phyloP scores from a whole-genome alignment of 2,113 vertebrate species.

The Rissa tridactyla region DNA sequence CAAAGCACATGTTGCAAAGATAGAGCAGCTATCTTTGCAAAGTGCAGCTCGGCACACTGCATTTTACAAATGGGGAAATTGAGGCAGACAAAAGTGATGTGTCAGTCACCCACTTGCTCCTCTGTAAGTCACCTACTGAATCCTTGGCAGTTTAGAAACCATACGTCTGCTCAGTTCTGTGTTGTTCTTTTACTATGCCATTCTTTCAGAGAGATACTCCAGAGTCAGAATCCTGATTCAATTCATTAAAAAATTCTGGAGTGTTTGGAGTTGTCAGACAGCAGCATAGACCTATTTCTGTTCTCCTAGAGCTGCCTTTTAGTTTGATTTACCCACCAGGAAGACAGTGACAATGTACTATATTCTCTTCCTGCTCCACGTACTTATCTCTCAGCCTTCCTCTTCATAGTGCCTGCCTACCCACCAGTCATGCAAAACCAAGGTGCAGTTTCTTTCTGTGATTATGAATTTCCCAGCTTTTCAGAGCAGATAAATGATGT shows the following conservation, averaged over 20 bases:
- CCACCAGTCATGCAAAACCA: neutral
- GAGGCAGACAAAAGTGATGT: slow-evolving; percentile 7
- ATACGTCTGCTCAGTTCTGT: neutral
- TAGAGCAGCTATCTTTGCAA: neutral
- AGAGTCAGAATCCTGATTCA: neutral
- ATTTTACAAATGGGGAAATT: neutral
- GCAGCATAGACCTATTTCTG: neutral
- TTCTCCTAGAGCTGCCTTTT: neutral
- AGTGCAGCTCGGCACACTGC: neutral
- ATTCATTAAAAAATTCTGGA: neutral
- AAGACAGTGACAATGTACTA: neutral
- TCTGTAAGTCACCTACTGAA: neutral
- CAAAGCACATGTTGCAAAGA: slow-evolving; percentile 6
- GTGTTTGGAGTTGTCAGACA: neutral
- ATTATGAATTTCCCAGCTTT: neutral
- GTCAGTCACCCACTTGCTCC: neutral
- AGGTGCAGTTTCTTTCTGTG: neutral
- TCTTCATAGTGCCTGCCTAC: neutral
- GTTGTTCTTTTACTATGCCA: neutral
- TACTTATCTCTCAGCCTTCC: neutral
- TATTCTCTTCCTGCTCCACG: neutral
- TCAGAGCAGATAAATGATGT: neutral
- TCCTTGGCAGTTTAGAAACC: neutral
- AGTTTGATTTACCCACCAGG: neutral
- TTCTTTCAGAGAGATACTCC: neutral